These are phyloP conservation scores for Nymphalis io DNA, from an alignment of 1,140 invertebrate genomes.

Conservation along the genomic window DNA sequence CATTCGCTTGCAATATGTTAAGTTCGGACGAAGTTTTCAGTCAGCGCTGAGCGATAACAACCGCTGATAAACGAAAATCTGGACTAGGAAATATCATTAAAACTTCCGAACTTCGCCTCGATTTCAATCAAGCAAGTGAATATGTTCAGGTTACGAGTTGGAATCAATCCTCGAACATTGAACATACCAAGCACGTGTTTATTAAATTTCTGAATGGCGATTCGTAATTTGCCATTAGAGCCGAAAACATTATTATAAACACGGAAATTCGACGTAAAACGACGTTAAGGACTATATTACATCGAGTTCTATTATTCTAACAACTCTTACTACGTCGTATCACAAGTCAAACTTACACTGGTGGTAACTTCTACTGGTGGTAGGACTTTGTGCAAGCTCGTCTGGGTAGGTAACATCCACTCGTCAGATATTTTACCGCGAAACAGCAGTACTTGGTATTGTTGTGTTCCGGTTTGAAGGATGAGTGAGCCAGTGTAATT, in stretches of 20 bases:
- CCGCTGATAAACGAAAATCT: slow-evolving; percentile 14
- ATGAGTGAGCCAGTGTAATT: no score
- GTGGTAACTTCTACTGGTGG: no score
- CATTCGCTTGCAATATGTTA: neutral
- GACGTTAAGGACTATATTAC: neutral
- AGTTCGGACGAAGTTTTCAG: neutral
- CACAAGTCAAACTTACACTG: no score
- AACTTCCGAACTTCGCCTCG: slow-evolving; percentile 19
- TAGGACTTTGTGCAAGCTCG: no score
- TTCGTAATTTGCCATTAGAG: neutral
- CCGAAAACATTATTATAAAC: no score
- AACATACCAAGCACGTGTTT: neutral
- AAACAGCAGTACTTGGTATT: no score
- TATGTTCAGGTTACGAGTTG: neutral
- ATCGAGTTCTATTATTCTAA: no score
- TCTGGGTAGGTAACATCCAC: no score
- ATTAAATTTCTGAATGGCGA: neutral
- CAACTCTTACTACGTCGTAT: no score
- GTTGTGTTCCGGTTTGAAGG: no score
- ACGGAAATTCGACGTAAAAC: neutral
- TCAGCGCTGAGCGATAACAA: neutral
- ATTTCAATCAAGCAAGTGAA: slow-evolving; percentile 12
- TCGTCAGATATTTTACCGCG: no score
- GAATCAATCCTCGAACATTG: neutral
- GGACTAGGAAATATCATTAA: slow-evolving; percentile 18